A percentile compares a stretch with the other conserved stretches of the same genome.
These are phyloP conservation scores for Thunnus maccoyii DNA, from an alignment of 2,113 vertebrate species.

Conservation along the genomic window DNA sequence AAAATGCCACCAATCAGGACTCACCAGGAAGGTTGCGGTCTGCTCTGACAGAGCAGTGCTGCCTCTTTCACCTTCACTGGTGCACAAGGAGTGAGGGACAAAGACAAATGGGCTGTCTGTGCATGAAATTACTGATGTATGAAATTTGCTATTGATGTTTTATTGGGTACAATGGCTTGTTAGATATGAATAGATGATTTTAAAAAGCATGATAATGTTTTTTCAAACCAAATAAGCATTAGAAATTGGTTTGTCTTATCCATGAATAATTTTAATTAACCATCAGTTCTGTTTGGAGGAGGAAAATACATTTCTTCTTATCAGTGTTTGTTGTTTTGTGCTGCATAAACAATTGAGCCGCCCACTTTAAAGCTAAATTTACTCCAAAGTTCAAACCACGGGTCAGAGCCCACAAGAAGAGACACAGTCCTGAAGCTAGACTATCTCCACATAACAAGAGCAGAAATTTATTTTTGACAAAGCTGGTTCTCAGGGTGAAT, in stretches of 20 bases:
- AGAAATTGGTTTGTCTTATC: slow-evolving; percentile 12
- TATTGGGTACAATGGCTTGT: slow-evolving; percentile 1
- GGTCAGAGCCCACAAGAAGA: slow-evolving; percentile 19
- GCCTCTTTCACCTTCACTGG: neutral
- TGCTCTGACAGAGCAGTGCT: neutral
- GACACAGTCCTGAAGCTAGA: neutral
- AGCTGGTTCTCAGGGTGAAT: neutral
- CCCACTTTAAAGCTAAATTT: slow-evolving; percentile 18
- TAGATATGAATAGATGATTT: slow-evolving; percentile 27
- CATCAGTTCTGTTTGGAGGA: slow-evolving; percentile 16
- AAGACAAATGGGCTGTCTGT: slow-evolving; percentile 31
- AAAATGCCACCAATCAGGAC: slow-evolving; percentile 44
- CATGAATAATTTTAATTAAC: slow-evolving; percentile 23
- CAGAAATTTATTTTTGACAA: slow-evolving; percentile 3
- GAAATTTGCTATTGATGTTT: slow-evolving; percentile 43
- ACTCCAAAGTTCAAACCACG: slow-evolving; percentile 7
- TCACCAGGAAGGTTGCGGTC: slow-evolving; percentile 11
- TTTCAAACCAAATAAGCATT: neutral
- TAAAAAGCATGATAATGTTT: neutral
- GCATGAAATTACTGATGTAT: slow-evolving; percentile 23
- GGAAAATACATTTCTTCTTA: neutral
- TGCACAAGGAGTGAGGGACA: slow-evolving; percentile 21
- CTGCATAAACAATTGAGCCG: slow-evolving; percentile 13
- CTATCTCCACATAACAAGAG: slow-evolving; percentile 2
- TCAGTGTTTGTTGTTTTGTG: slow-evolving; percentile 8